Evolutionary conservation across 2,113 vertebrate genomes (phyloP).

Genomic region (Cepphus grylle): DNA sequence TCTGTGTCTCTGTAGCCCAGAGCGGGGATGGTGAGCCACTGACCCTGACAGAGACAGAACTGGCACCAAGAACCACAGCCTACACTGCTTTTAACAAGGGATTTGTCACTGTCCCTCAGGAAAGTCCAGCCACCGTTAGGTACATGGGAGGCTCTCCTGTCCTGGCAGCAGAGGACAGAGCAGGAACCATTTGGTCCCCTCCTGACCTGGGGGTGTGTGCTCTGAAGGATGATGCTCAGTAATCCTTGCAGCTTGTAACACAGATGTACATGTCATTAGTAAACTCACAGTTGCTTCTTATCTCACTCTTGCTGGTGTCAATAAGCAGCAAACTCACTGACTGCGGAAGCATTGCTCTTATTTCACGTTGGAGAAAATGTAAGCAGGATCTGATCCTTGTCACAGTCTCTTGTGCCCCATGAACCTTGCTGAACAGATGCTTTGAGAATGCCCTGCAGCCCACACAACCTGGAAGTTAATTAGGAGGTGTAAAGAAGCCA

Average conservation of each 20-base stretch:
- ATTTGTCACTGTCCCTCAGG: background rate
- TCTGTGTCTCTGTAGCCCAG: background rate
- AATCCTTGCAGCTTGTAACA: background rate
- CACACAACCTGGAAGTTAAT: background rate
- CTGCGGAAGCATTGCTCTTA: background rate
- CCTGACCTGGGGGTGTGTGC: background rate
- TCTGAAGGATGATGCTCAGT: background rate
- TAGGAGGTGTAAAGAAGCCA: background rate
- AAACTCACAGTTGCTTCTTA: background rate
- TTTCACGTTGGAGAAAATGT: background rate
- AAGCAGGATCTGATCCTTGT: background rate
- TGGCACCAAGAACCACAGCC: background rate
- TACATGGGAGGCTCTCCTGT: background rate
- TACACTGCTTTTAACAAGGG: background rate
- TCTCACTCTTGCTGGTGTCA: background rate
- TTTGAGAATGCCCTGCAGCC: constrained; percentile 6
- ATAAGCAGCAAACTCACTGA: background rate
- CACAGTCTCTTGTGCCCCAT: background rate
- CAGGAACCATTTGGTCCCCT: background rate
- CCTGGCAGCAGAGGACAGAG: background rate
- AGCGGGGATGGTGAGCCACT: background rate
- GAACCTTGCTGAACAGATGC: constrained; percentile 13
- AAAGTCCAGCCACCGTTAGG: background rate
- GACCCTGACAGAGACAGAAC: background rate
- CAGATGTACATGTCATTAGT: background rate